These are phyloP conservation scores for Erebia ligea DNA, from an alignment of 2,888 invertebrate genomes.

Conservation along the genomic window DNA sequence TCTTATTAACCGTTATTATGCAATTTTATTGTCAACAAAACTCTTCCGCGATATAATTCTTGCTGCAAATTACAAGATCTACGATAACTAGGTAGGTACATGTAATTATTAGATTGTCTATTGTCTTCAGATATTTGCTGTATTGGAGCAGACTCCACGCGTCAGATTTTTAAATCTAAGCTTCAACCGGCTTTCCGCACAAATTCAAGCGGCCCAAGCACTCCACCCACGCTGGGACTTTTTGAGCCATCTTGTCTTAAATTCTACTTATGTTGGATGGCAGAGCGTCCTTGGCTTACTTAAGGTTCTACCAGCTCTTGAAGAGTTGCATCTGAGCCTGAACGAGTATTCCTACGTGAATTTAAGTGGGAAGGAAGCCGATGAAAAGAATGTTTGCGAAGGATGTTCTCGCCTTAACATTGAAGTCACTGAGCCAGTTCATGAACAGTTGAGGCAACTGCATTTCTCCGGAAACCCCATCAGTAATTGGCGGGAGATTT, in stretches of 20 bases:
- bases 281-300: slow-evolving; percentile 90
- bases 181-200: slow-evolving; percentile 91
- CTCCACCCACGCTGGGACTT: slow-evolving; percentile 81
- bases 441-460: slow-evolving; percentile 88
- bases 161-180: slow-evolving; percentile 96
- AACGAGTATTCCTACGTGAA: slow-evolving; percentile 93
- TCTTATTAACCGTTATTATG: too few relatives aligned
- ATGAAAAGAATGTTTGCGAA: slow-evolving; percentile 69
- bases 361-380: slow-evolving; percentile 77
- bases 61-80: background rate
- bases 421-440: slow-evolving; percentile 75
- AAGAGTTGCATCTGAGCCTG: slow-evolving; percentile 96
- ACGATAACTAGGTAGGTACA: background rate
- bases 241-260: slow-evolving; percentile 91
- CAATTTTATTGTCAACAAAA: slow-evolving; percentile 7
- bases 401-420: slow-evolving; percentile 69
- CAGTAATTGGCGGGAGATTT: slow-evolving; percentile 92
- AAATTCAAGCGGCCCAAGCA: slow-evolving; percentile 83
- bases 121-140: slow-evolving; percentile 86
- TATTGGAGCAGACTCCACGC: slow-evolving; percentile 93
- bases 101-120: background rate
- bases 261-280: slow-evolving; percentile 95
- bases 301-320: slow-evolving; percentile 89
- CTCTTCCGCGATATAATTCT: slow-evolving; percentile 2
- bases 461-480: slow-evolving; percentile 95